Conservation (phyloP, 2,113 vertebrate species). For the Pitta sordida region DNA sequence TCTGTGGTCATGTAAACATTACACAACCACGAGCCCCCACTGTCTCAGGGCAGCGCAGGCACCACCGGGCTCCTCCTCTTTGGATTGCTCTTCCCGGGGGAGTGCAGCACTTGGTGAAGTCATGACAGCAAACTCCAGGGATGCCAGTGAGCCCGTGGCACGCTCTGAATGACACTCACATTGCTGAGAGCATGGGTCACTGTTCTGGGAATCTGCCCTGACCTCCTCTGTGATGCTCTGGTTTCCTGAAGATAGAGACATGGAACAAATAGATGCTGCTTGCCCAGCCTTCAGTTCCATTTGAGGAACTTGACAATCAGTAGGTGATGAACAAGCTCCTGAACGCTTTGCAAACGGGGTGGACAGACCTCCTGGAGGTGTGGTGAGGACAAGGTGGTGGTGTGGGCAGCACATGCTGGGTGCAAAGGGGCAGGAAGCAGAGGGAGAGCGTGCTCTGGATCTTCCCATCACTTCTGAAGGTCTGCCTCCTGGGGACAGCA, state of each 20-base stretch:
- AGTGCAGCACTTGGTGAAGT: background rate
- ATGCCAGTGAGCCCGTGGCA: background rate
- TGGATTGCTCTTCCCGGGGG: constrained; percentile 13
- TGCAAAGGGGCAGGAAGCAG: background rate
- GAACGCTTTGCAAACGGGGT: background rate
- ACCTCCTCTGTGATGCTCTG: constrained; percentile 27
- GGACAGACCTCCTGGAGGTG: background rate
- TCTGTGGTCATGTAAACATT: constrained; percentile 63
- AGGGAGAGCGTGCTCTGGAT: background rate
- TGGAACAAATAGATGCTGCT: constrained; percentile 11
- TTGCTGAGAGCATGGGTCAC: constrained; percentile 53
- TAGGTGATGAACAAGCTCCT: background rate
- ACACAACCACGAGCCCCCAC: background rate
- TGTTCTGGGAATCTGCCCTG: constrained; percentile 21
- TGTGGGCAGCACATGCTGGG: background rate
- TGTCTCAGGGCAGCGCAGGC: constrained; percentile 29
- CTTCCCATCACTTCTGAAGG: background rate
- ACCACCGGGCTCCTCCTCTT: constrained; percentile 31
- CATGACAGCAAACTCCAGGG: background rate
- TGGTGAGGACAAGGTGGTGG: background rate
- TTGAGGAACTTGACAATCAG: background rate
- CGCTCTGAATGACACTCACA: background rate
- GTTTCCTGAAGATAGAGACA: constrained; percentile 7
- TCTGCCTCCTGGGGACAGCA: background rate
- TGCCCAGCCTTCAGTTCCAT: background rate